These are phyloP conservation scores for Cettia cetti DNA, from an alignment of 2,113 vertebrate genomes.

Conservation along the genomic window DNA sequence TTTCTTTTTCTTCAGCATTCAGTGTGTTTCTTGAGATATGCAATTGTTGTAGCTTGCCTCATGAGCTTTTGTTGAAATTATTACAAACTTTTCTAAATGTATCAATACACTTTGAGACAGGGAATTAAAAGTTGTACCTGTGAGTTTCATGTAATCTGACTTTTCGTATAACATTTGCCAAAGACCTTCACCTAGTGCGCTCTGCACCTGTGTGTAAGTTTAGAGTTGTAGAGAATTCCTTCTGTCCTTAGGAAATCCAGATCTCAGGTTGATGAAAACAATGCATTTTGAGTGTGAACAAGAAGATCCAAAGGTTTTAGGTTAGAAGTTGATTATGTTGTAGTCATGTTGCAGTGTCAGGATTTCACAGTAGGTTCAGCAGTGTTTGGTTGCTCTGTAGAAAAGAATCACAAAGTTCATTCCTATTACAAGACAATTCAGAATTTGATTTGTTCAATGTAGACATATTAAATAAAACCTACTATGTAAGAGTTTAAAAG, in stretches of 20 bases:
- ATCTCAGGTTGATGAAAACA: neutral
- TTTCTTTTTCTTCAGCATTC: neutral
- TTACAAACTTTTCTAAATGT: neutral
- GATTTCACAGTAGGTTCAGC: neutral
- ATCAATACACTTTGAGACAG: neutral
- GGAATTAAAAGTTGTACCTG: neutral
- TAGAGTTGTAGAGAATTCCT: neutral
- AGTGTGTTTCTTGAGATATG: neutral
- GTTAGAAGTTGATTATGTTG: neutral
- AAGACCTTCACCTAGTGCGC: neutral
- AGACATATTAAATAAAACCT: neutral
- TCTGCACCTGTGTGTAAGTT: neutral
- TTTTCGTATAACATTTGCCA: neutral
- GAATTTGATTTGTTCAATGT: neutral
- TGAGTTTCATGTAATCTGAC: neutral
- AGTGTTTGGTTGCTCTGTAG: neutral
- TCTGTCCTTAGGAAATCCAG: neutral
- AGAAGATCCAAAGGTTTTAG: neutral
- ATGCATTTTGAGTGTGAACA: neutral
- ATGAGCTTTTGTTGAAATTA: neutral
- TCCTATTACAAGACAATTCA: neutral
- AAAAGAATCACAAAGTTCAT: neutral
- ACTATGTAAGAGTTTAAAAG: neutral
- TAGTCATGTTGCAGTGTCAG: neutral
- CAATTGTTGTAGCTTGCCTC: neutral